phyloP scores from a whole-genome alignment of 2,888 invertebrate genomes.

The Julus scandinavius region DNA sequence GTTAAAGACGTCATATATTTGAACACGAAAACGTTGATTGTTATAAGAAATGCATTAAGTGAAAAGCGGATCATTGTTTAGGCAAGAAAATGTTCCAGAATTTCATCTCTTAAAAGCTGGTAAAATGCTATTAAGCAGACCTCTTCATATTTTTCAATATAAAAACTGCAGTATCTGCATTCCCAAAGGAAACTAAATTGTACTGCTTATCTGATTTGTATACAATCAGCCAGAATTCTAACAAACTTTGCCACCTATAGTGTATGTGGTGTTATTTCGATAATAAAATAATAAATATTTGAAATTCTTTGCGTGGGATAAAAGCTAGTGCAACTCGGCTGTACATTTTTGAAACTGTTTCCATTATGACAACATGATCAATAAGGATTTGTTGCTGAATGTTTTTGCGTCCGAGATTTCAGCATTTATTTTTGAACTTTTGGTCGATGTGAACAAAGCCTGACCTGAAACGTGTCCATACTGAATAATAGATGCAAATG shows the following conservation, averaged over 20 bases:
- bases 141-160: not conserved
- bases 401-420: not conserved
- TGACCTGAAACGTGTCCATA: not conserved
- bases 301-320: no score
- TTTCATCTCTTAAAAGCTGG: not conserved
- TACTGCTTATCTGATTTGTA: no score
- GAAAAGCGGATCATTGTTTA: not conserved
- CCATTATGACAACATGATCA: not conserved
- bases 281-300: no score
- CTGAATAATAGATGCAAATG: not conserved
- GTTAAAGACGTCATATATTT: not conserved
- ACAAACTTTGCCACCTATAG: no score
- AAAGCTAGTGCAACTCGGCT: not conserved
- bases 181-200: not conserved
- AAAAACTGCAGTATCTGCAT: not conserved
- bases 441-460: not conserved
- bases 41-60: not conserved
- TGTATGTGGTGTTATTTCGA: no score
- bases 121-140: not conserved
- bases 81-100: not conserved
- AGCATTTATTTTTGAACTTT: not conserved
- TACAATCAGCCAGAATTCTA: no score
- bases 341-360: not conserved
- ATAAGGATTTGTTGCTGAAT: not conserved
- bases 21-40: not conserved